Base-by-base conservation (phyloP, 2,888 invertebrate species). In the Netelia inedita region DNA sequence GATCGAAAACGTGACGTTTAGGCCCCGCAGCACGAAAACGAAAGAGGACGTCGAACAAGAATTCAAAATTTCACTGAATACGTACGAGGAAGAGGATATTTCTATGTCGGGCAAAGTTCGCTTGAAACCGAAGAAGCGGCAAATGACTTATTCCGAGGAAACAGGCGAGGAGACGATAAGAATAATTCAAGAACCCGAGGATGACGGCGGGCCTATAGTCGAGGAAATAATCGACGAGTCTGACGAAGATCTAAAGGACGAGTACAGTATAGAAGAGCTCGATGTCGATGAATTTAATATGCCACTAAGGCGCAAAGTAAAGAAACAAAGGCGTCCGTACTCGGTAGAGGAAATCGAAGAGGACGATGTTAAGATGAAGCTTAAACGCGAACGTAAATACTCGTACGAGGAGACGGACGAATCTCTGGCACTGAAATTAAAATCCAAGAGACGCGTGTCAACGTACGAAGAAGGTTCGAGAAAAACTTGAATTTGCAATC, bases 21-120 rank as follows among this genome's bases (percentile, higher is more conserved):
- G 96, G 89, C 97, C 97, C 11, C 96, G 96, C 93, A 94, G 94
- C 5, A 96, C 96, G 0, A 97, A 96, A 94, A 97, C 96, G 0
- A 97, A 97, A 93, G 97, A 98, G 94, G 97, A 97, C 89, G 97
- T 98, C 14, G 98, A 98, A 91, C 98, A 98, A 94, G 98, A 98
- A 94, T 98, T 98, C 92, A 97, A 97, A 93, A 97, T 98, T 87
- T 96, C 97, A 11, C 94, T 98, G 84, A 97, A 98, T 93, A 97
- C 97, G 0, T 98, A 98, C 92, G 97, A 97, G 55, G 98, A 97
- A 94, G 98, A 98, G 94, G 97, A 98, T 94, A 96, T 98, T 88
- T 97, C 97, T 9, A 96, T 98, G 96, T 96, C 97, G 2, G 97
- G 97, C 81, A 97, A 97, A 94, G 96, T 98, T 0, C 97, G 96